Conservation (phyloP, 23 tunicate genomes). For the Ciona savignyi region DNA sequence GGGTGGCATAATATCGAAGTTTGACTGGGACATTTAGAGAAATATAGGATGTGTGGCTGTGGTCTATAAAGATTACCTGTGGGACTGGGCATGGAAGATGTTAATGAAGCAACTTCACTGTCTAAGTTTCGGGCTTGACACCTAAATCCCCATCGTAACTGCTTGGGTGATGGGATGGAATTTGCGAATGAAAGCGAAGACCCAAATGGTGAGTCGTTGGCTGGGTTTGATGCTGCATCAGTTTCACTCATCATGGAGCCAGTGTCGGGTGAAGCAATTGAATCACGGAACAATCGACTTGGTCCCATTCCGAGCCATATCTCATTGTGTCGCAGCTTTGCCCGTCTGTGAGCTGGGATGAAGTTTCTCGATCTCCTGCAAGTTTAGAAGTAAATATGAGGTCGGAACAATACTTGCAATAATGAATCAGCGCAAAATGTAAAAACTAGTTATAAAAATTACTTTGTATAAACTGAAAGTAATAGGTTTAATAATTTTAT, state of each 20-base stretch:
- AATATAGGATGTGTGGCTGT: too few relatives aligned
- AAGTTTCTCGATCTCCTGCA: slow-evolving; percentile 15
- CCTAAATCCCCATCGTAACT: slow-evolving; percentile 40
- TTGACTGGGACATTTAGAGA: too few relatives aligned
- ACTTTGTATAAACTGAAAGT: too few relatives aligned
- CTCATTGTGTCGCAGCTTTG: background rate
- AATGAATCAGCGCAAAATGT: too few relatives aligned
- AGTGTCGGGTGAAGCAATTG: slow-evolving; percentile 31
- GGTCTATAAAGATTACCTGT: too few relatives aligned
- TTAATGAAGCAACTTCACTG: slow-evolving; percentile 40
- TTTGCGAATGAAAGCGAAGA: slow-evolving; percentile 60
- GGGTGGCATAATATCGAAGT: too few relatives aligned
- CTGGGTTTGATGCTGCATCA: slow-evolving; percentile 23
- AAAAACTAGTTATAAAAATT: too few relatives aligned
- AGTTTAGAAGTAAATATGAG: too few relatives aligned
- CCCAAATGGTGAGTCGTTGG: slow-evolving; percentile 65
- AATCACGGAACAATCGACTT: background rate
- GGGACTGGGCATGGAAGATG: slow-evolving; percentile 51
- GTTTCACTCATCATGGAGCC: slow-evolving; percentile 36
- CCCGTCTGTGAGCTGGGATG: slow-evolving; percentile 21
- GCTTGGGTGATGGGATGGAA: slow-evolving; percentile 90
- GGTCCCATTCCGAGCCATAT: background rate
- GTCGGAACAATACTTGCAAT: too few relatives aligned
- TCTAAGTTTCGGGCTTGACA: slow-evolving; percentile 1
- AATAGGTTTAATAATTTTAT: too few relatives aligned